phyloP scores from a whole-genome alignment of 2,888 invertebrate genomes.

The Drosophila sordidula region DNA sequence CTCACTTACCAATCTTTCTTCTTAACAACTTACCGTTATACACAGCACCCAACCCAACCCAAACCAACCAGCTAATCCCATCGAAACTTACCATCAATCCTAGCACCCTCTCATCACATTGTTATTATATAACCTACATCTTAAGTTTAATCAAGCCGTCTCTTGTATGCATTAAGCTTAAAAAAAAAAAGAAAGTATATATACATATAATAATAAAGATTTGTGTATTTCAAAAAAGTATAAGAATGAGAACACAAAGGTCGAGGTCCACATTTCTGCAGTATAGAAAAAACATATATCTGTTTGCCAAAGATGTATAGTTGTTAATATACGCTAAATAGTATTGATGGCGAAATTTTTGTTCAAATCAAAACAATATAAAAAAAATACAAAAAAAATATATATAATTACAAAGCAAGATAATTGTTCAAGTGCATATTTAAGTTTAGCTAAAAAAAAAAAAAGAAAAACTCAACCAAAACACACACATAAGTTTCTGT shows the following conservation, averaged over 20 bases:
- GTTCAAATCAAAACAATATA: constrained; percentile 71
- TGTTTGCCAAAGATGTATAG: constrained; percentile 80
- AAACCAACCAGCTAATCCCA: constrained; percentile 9
- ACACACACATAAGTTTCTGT: constrained; percentile 78
- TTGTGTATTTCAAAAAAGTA: constrained; percentile 70
- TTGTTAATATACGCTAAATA: constrained; percentile 81
- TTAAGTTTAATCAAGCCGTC: constrained; percentile 77
- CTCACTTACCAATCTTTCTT: constrained; percentile 21
- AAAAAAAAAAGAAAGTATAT: constrained; percentile 40
- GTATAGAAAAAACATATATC: constrained; percentile 78
- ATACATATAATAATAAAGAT: constrained; percentile 67
- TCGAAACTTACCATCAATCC: constrained; percentile 12
- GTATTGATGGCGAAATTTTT: constrained; percentile 85
- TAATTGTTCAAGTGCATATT: constrained; percentile 53
- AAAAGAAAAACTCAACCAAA: constrained; percentile 11
- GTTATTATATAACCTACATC: constrained; percentile 58
- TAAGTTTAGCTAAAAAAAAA: constrained; percentile 62
- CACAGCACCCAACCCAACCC: constrained; percentile 15
- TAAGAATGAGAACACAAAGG: constrained; percentile 80
- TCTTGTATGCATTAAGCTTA: constrained; percentile 82
- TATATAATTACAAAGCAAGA: constrained; percentile 3
- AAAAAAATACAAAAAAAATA: constrained; percentile 21
- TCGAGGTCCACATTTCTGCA: constrained; percentile 85
- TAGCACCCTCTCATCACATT: constrained; percentile 38
- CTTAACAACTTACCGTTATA: constrained; percentile 24